Evolutionary conservation across 2,888 invertebrate species (phyloP).

Genomic region (Agonopterix arenella): DNA sequence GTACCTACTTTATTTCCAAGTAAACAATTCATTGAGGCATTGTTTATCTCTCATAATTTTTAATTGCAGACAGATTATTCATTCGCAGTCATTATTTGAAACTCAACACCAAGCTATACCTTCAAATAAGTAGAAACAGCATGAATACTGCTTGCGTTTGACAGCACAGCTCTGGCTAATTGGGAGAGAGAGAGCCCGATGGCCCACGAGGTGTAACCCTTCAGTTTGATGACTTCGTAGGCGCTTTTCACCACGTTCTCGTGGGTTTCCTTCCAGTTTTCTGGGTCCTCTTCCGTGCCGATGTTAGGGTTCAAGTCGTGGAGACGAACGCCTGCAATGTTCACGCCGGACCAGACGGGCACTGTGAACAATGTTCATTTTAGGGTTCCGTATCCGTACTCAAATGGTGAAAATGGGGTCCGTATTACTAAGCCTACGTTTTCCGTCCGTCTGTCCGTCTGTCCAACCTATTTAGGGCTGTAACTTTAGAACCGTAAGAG

Average conservation of each 20-base stretch:
- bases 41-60: not conserved
- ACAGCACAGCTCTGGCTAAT: constrained; percentile 82
- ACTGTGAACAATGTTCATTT: constrained; percentile 63
- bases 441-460: too few relatives aligned
- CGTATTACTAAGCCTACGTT: too few relatives aligned
- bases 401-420: too few relatives aligned
- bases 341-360: constrained; percentile 96
- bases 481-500: too few relatives aligned
- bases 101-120: constrained; percentile 54
- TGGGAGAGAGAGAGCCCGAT: constrained; percentile 88
- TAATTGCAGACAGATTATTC: too few relatives aligned
- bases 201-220: constrained; percentile 95
- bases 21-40: not conserved
- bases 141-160: constrained; percentile 85
- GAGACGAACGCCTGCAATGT: constrained; percentile 91
- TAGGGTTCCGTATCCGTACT: too few relatives aligned
- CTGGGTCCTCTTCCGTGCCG: constrained; percentile 84
- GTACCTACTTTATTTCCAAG: not conserved
- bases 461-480: too few relatives aligned
- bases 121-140: constrained; percentile 87
- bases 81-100: not conserved
- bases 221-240: constrained; percentile 90
- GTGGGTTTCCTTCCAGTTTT: constrained; percentile 88
- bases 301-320: constrained; percentile 85
- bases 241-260: constrained; percentile 89